Evolutionary conservation across 2,113 vertebrate species (phyloP).

Genomic region (Scomber scombrus): DNA sequence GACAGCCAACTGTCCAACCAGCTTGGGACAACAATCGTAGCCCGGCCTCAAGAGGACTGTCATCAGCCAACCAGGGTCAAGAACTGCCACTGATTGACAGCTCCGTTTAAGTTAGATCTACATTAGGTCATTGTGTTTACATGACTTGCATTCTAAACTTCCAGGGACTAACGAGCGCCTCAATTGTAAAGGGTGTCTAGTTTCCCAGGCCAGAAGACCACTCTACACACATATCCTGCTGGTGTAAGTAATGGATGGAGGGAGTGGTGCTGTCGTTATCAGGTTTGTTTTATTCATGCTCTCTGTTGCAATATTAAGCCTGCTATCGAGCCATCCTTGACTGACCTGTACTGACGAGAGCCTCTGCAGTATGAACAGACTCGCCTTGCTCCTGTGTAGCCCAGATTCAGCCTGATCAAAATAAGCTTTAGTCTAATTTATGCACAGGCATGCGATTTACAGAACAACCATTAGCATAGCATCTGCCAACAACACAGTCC

Average conservation of each 20-base stretch:
- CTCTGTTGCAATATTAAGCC: constrained; percentile 80
- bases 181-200: constrained; percentile 39
- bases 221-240: constrained; percentile 45
- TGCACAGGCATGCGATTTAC: constrained; percentile 51
- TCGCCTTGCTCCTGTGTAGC: constrained; percentile 24
- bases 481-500: constrained; percentile 50
- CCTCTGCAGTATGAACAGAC: constrained; percentile 59
- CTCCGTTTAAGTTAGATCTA: constrained; percentile 57
- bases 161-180: constrained; percentile 21
- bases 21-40: constrained; percentile 15
- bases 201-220: constrained; percentile 44
- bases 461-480: constrained; percentile 58
- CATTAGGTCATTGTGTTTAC: constrained; percentile 68
- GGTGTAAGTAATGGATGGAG: constrained; percentile 73
- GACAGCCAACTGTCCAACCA: constrained; percentile 74
- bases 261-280: constrained; percentile 67
- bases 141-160: constrained; percentile 68
- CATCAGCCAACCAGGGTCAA: constrained; percentile 74
- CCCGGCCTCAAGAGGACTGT: constrained; percentile 66
- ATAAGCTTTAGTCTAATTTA: constrained; percentile 57
- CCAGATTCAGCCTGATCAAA: constrained; percentile 47
- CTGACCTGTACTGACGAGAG: constrained; percentile 64
- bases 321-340: constrained; percentile 76
- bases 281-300: constrained; percentile 81
- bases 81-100: constrained; percentile 76